Evolutionary conservation across 2,113 vertebrate genomes (phyloP).

Genomic region (Platycercus adscitus): DNA sequence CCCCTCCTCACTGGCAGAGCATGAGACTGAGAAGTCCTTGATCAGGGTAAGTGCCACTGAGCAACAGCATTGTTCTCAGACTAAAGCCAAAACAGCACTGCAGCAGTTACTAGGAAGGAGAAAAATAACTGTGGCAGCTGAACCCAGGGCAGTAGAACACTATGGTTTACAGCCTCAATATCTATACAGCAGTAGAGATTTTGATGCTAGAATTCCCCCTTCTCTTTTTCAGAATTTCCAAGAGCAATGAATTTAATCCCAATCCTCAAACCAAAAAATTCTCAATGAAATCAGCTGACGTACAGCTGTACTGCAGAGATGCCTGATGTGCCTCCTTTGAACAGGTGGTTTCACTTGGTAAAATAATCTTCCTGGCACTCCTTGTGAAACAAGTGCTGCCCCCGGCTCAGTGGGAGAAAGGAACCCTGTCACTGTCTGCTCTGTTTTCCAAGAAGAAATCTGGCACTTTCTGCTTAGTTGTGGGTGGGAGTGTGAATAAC

Average conservation of each 20-base stretch:
- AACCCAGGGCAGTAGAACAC: not conserved
- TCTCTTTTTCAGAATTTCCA: not conserved
- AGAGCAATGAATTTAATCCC: not conserved
- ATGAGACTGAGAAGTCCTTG: not conserved
- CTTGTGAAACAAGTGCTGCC: not conserved
- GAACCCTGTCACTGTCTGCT: not conserved
- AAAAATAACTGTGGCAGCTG: not conserved
- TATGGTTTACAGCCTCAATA: not conserved
- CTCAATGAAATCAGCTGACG: not conserved
- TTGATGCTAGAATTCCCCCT: not conserved
- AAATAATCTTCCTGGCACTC: not conserved
- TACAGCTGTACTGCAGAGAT: not conserved
- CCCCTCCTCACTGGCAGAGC: not conserved
- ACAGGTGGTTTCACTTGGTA: not conserved
- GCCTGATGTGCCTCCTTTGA: not conserved
- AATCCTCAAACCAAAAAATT: not conserved
- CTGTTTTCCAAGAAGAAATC: conserved; percentile 13
- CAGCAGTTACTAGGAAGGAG: not conserved
- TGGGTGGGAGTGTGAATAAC: conserved; percentile 1
- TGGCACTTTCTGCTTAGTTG: not conserved
- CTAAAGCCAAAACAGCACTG: not conserved
- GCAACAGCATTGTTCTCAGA: not conserved
- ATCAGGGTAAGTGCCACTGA: not conserved
- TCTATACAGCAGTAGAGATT: not conserved
- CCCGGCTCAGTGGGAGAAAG: not conserved